Evolutionary conservation across 2,797 vertebrate species (phyloP).

Genomic region (Discoglossus pictus): DNA sequence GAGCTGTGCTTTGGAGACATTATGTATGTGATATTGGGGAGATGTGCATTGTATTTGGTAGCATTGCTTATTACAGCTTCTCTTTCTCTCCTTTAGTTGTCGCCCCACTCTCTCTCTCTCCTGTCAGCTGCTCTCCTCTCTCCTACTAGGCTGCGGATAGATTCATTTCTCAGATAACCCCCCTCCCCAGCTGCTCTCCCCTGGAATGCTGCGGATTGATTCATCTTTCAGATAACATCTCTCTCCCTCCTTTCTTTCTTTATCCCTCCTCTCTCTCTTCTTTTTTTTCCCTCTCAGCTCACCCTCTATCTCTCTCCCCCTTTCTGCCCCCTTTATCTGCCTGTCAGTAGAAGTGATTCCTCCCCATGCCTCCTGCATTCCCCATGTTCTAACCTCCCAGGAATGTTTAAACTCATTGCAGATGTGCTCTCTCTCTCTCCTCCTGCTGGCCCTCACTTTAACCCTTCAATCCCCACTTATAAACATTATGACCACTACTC

Average conservation of each 20-base stretch:
- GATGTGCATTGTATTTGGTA: too few relatives aligned
- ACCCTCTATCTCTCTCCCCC: conserved; percentile 7
- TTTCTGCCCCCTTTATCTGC: conserved; percentile 47
- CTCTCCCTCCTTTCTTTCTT: conserved; percentile 2
- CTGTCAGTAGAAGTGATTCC: conserved; percentile 48
- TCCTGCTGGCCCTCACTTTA: conserved; percentile 26
- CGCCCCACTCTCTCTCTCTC: conserved; percentile 17
- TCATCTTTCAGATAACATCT: conserved; percentile 35
- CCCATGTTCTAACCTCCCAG: conserved; percentile 47
- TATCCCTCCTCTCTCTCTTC: conserved; percentile 1
- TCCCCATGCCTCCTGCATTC: conserved; percentile 47
- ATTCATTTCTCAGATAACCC: conserved; percentile 23
- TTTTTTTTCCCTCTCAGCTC: background rate
- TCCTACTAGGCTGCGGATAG: conserved; percentile 12
- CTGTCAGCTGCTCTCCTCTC: background rate
- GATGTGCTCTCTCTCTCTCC: conserved; percentile 41
- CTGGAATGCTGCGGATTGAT: conserved; percentile 34
- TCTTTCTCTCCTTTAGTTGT: too few relatives aligned
- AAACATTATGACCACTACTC: too few relatives aligned
- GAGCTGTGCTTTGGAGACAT: too few relatives aligned
- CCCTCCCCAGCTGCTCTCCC: conserved; percentile 42
- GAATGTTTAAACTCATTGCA: conserved; percentile 49
- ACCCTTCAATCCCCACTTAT: conserved; percentile 12
- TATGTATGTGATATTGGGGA: too few relatives aligned
- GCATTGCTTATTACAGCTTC: too few relatives aligned